Percentiles rank a stretch among this genome's conserved stretches.
These are phyloP conservation scores for Parochlus steinenii DNA, from an alignment of 2,888 invertebrate species.

Conservation along the genomic window DNA sequence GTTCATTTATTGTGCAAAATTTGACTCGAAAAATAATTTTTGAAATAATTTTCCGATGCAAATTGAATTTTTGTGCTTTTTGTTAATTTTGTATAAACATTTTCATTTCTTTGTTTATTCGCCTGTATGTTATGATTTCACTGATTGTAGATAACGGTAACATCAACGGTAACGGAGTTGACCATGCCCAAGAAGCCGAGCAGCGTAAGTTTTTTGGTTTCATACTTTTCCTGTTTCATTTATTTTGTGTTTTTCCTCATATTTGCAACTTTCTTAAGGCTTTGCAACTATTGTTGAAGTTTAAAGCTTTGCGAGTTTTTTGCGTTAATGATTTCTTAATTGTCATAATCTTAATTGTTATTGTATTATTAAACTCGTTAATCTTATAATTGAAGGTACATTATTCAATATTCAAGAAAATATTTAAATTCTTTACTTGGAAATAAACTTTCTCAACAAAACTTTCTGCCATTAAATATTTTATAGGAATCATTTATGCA, in stretches of 20 bases:
- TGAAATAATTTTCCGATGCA: no score
- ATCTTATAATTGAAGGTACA: constrained; percentile 1
- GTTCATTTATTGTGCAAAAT: no score
- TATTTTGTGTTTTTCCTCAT: background rate
- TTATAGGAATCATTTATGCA: background rate
- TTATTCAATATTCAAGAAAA: no score
- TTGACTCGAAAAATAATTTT: no score
- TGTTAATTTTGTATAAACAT: no score
- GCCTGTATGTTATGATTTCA: no score
- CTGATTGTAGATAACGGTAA: no score
- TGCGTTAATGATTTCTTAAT: no score
- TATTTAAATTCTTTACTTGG: no score
- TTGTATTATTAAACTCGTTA: constrained; percentile 3
- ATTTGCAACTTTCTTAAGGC: background rate
- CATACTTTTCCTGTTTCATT: background rate
- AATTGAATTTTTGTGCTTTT: no score
- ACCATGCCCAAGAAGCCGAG: constrained; percentile 26
- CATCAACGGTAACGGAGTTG: constrained; percentile 11
- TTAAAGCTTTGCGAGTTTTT: background rate
- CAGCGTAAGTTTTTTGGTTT: constrained; percentile 8
- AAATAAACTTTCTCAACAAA: no score
- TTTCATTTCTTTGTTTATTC: no score
- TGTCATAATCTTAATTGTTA: background rate
- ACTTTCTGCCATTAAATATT: constrained; percentile 9
- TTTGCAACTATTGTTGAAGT: background rate